Percentiles rank a stretch among this genome's conserved stretches.
Evolutionary conservation across 2,797 vertebrate genomes (phyloP).

Genomic region (Petrocephalus sullivani): DNA sequence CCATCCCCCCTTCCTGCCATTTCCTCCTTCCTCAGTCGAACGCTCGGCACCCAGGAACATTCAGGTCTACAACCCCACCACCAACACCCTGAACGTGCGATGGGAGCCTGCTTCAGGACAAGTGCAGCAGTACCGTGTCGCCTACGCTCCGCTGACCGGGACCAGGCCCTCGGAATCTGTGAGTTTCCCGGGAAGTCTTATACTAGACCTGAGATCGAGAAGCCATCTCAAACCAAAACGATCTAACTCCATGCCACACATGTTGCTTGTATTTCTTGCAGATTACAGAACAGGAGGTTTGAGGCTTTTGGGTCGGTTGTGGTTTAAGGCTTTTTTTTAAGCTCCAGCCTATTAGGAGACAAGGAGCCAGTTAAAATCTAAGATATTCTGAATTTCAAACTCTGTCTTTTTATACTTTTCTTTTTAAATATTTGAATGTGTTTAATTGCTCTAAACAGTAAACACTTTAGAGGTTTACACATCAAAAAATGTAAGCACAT

Average conservation of each 20-base stretch:
- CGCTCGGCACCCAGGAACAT: slow-evolving; percentile 80
- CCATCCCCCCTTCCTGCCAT: background rate
- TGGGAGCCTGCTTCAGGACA: slow-evolving; percentile 91
- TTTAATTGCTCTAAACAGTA: background rate
- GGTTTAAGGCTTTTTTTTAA: background rate
- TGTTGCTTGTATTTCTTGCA: background rate
- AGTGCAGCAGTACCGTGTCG: slow-evolving; percentile 82
- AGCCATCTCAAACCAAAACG: background rate
- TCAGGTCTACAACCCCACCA: slow-evolving; percentile 84
- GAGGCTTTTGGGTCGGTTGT: background rate
- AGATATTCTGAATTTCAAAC: background rate
- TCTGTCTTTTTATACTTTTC: background rate
- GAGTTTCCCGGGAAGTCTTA: slow-evolving; percentile 51
- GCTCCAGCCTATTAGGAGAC: background rate
- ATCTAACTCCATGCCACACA: background rate
- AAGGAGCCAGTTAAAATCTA: background rate
- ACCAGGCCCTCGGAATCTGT: slow-evolving; percentile 80
- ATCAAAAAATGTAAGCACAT: background rate
- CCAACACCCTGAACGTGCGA: slow-evolving; percentile 86
- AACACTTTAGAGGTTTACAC: background rate
- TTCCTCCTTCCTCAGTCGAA: slow-evolving; percentile 64
- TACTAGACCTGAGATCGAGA: background rate
- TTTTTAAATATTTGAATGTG: background rate
- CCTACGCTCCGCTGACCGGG: slow-evolving; percentile 73
- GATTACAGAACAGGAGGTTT: background rate